Evolutionary conservation across 2,797 vertebrate genomes (phyloP).

Genomic region (Centroberyx gerrardi): DNA sequence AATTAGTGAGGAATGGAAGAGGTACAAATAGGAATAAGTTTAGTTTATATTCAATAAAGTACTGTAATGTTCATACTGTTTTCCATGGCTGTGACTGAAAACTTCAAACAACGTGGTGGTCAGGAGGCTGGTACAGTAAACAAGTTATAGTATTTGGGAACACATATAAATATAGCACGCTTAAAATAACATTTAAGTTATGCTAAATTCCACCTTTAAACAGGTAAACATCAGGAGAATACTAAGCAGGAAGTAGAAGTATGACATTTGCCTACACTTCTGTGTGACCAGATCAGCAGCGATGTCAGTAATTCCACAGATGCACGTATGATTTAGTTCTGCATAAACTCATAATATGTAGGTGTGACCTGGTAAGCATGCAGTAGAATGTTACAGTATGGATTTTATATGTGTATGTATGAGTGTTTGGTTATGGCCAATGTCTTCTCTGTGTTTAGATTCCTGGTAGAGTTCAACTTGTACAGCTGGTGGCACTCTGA

Average conservation of each 20-base stretch:
- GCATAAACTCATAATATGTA: neutral
- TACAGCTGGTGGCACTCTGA: constrained; percentile 98
- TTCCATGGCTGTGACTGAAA: neutral
- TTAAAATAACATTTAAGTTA: no score
- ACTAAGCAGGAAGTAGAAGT: no score
- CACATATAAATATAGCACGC: no score
- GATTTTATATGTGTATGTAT: constrained; percentile 9
- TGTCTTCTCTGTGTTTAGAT: constrained; percentile 84
- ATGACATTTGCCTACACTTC: no score
- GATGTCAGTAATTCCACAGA: neutral
- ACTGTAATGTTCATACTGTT: neutral
- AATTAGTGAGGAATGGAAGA: no score
- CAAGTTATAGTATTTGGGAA: no score
- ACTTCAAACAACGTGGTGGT: neutral
- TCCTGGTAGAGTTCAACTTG: constrained; percentile 98
- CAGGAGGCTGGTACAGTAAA: neutral
- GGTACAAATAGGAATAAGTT: no score
- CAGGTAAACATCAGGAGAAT: no score
- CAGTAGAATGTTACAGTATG: neutral
- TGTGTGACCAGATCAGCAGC: neutral
- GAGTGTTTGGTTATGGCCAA: constrained; percentile 18
- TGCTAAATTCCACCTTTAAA: no score
- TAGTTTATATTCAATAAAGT: neutral
- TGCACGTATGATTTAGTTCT: neutral
- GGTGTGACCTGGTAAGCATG: neutral